A percentile compares a stretch with the other conserved stretches of the same genome.
Evolutionary conservation across 2,888 invertebrate genomes (phyloP).

Genomic region (Eurois occulta): DNA sequence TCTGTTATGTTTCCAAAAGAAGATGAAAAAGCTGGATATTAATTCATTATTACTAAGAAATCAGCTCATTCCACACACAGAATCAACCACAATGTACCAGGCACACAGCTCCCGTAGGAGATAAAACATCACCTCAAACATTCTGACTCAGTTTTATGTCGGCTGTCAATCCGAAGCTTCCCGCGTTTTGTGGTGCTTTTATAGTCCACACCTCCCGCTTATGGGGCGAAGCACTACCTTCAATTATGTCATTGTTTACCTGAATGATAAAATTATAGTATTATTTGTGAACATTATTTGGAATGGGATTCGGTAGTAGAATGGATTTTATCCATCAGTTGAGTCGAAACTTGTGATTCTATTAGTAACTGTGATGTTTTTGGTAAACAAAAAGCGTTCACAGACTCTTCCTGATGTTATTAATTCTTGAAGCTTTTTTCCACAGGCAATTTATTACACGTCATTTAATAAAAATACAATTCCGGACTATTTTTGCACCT

Average conservation of each 20-base stretch:
- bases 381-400: not conserved
- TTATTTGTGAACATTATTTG: constrained; percentile 28
- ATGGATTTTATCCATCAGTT: not conserved
- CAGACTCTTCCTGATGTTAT: not conserved
- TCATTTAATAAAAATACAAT: not conserved
- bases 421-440: not conserved
- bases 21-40: not conserved
- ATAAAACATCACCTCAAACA: constrained; percentile 57
- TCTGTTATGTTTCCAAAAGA: not conserved
- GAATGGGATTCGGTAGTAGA: not conserved
- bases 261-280: constrained; percentile 41
- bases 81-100: constrained; percentile 54
- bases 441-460: not conserved
- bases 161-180: constrained; percentile 60
- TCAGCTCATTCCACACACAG: not conserved
- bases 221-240: constrained; percentile 61
- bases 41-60: constrained; percentile 3
- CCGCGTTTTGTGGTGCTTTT: constrained; percentile 55
- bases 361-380: not conserved
- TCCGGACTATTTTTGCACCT: not conserved
- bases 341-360: not conserved
- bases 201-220: constrained; percentile 61
- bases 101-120: constrained; percentile 41
- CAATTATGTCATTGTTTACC: constrained; percentile 67
- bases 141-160: constrained; percentile 59